A percentile compares a stretch with the other conserved stretches of the same genome.
These are phyloP conservation scores for Acrossocheilus fasciatus DNA, from an alignment of 2,797 vertebrate genomes.

Conservation along the genomic window DNA sequence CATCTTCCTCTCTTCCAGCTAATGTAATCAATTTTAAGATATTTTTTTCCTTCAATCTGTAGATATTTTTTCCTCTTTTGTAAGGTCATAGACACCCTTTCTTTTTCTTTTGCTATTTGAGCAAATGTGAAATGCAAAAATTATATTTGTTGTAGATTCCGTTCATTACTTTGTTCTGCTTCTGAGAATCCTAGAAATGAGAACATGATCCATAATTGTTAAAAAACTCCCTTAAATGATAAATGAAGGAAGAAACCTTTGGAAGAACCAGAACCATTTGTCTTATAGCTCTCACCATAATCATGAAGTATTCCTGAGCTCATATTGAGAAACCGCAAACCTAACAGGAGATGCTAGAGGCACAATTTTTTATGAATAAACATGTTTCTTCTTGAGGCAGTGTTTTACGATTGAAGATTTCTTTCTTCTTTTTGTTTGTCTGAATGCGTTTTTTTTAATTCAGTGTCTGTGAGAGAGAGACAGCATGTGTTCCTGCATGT, in stretches of 20 bases:
- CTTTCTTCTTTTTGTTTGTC: not conserved
- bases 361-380: not conserved
- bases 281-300: not conserved
- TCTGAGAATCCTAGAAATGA: too few species aligned
- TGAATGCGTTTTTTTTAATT: not conserved
- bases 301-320: constrained; percentile 27
- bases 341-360: not conserved
- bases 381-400: not conserved
- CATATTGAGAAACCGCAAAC: constrained; percentile 5
- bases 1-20: too few species aligned
- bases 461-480: not conserved
- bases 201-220: not conserved
- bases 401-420: not conserved
- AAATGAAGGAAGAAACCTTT: not conserved
- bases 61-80: too few species aligned
- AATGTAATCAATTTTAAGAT: too few species aligned
- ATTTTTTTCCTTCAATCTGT: too few species aligned
- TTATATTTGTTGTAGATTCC: too few species aligned
- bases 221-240: not conserved
- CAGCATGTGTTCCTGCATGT: not conserved
- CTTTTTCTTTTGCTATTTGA: too few species aligned
- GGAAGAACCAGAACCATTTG: not conserved
- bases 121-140: too few species aligned
- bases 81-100: too few species aligned
- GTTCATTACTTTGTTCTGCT: too few species aligned